These are phyloP conservation scores for Anastatus disparis DNA, from an alignment of 1,140 invertebrate species.

Conservation along the genomic window DNA sequence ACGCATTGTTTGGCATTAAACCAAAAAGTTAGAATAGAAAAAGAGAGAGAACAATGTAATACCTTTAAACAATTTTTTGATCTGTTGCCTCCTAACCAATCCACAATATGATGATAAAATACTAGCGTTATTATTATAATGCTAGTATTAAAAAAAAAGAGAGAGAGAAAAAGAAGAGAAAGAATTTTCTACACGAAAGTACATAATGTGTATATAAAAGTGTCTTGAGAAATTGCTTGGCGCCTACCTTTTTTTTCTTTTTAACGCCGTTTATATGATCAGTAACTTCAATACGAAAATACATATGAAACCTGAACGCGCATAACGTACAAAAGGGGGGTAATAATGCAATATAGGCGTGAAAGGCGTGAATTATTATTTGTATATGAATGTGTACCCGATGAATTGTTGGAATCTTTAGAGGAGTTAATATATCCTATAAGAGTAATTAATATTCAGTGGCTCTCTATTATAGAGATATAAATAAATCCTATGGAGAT, in stretches of 20 bases:
- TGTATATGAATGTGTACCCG: not conserved
- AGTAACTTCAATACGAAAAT: no score
- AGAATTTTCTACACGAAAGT: no score
- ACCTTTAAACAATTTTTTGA: no score
- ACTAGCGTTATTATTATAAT: constrained; percentile 1
- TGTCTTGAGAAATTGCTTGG: constrained; percentile 22
- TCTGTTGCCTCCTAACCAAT: constrained; percentile 2
- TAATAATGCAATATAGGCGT: not conserved
- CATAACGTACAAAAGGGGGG: no score
- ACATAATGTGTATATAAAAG: no score
- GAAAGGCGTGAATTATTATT: not conserved
- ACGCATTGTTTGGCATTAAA: constrained; percentile 34
- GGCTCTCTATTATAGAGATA: no score
- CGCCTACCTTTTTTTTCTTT: not conserved
- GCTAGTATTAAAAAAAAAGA: no score
- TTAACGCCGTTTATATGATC: no score
- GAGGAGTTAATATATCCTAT: no score
- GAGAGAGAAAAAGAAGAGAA: no score
- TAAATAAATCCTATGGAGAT: no score
- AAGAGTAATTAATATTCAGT: no score
- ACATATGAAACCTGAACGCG: not conserved
- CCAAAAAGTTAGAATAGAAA: constrained; percentile 19
- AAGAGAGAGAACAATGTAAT: not conserved
- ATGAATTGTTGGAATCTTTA: not conserved
- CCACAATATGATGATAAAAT: not conserved